Evolutionary conservation across 2,888 invertebrate genomes (phyloP), one percentile per base, ranked within the genome.

Genomic region (Rhingia rostrata): DNA sequence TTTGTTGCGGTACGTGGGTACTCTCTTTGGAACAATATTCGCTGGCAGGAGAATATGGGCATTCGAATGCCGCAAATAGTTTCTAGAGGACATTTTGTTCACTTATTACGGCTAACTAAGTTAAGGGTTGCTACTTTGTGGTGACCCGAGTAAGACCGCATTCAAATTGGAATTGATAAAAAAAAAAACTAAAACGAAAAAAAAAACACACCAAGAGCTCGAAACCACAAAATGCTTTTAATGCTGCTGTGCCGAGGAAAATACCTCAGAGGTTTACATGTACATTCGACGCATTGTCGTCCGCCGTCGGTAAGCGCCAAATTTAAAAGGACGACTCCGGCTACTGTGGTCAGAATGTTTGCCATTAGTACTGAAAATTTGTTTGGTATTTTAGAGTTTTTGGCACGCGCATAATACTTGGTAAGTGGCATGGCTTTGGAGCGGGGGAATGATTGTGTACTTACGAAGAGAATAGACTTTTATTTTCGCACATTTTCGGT

Each of bases 161-260:
- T 83, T 83, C 83, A 83, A 83, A 83, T 83, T 72, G 78, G 67
- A 83, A 79, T 78, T 74, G 63, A 63, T 54, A 72, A 47, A 56
- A 54, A 41, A 6, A 35, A 51, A 7, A 41, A 33, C 6, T 43
- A 39, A 74, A 61, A 22, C n/a, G 14, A 70, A 49, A 41, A 41
- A 60, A 4, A 49, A 51, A 41, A 41, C 2, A 53, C 22, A 6
- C 35, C 4, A 30, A 6, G 30, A 41, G 37, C 58, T 83, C 70
- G 74, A 60, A 80, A 84, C 84, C 84, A 84, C 84, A 80, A 84
- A 84, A 84, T 84, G 84, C 84, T 84, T 84, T 84, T 84, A 84
- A 84, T 84, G 80, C 84, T 79, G 73, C 61, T 70, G 64, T 56
- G 49, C 66, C 70, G 12, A 37, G 51, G 70, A 53, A 75, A 84